Conservation (phyloP, 2,888 invertebrate genomes). For the Itoplectis maculator region DNA sequence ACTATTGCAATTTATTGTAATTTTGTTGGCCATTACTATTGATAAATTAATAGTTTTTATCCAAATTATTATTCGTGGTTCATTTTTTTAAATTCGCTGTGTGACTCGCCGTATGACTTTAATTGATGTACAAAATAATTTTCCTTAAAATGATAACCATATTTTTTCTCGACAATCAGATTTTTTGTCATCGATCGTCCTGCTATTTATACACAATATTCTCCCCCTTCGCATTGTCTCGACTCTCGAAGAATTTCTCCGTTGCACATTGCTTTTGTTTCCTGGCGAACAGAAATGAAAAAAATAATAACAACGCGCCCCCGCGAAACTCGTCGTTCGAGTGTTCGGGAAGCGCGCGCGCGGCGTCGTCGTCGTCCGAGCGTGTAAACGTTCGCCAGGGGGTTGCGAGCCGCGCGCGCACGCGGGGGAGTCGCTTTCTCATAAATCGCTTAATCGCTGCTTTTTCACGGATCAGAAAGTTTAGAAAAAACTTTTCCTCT, state of each 20-base stretch:
- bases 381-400: conserved; percentile 67
- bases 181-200: neutral
- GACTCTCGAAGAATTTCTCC: neutral
- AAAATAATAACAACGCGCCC: conserved; percentile 31
- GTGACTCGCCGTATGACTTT: neutral
- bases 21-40: no score
- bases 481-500: conserved; percentile 74
- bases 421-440: conserved; percentile 63
- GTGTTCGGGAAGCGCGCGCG: conserved; percentile 48
- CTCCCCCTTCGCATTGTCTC: neutral
- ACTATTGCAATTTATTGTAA: no score
- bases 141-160: neutral
- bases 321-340: conserved; percentile 16
- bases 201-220: neutral
- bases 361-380: conserved; percentile 42
- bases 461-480: conserved; percentile 80
- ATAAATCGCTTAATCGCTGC: conserved; percentile 81
- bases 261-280: conserved; percentile 14
- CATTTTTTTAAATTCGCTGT: no score
- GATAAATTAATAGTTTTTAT: neutral
- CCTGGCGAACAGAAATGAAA: conserved; percentile 6
- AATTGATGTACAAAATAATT: neutral
- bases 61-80: no score
- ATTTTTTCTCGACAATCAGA: neutral
- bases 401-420: conserved; percentile 32